Base-by-base conservation (phyloP, 2,113 vertebrate species). In the Phainopepla nitens region DNA sequence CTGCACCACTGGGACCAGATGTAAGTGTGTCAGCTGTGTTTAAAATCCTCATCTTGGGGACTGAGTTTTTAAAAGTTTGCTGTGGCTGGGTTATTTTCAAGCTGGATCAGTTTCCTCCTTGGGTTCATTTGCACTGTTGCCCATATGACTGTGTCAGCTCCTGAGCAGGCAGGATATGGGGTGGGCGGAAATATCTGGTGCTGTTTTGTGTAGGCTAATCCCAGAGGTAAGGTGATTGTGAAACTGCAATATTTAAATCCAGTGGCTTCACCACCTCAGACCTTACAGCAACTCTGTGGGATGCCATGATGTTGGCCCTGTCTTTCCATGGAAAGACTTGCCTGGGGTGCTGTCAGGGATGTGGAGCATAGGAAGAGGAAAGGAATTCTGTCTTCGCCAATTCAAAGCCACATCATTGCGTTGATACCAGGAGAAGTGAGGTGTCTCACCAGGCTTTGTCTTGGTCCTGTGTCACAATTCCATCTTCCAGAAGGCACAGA, bases 1-100 rank as follows among this genome's bases (percentile, higher is more conserved):
- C 33, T 61, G 31, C 0, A 0, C 35, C 2, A 1, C 60, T 65
- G 35, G 42, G 60, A 35, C 51, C 29, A 33, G 27, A 22, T 24
- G 39, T n/a, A n/a, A 60, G 35, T 17, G 28, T 1, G 0, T 33
- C 15, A 8, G 15, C 18, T 76, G 12, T 21, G 15, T 72, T 80
- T 70, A 57, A 81, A 69, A 42, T 45, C 58, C 19, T 13, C 1
- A 9, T 53, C 17, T 66, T 39, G 9, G 81, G n/a, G n/a, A 53
- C 42, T 11, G 54, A 50, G 5, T 42, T 61, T n/a, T 24, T 57
- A 18, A 21, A 69, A 50, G 33, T 73, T 80, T 73, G 23, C 50
- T 77, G 65, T 65, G 69, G 3, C 23, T 66, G 28, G 4, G 17
- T 69, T 80, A n/a, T n/a, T 57, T 77, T 61, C 31, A 77, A 70